These are phyloP conservation scores for Sebastiscus tertius DNA, from an alignment of 2,797 vertebrate genomes.

Conservation along the genomic window DNA sequence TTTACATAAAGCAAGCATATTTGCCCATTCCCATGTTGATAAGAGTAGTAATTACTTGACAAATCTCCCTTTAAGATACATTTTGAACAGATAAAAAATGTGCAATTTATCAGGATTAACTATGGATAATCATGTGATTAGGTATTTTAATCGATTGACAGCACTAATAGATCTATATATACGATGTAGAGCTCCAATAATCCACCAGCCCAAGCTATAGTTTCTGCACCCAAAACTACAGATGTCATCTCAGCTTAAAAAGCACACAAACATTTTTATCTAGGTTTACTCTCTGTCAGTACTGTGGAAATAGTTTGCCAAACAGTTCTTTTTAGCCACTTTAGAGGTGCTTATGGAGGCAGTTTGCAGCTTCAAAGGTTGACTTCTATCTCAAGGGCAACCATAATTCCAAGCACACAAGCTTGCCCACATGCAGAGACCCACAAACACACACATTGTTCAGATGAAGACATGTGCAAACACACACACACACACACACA, in stretches of 20 bases:
- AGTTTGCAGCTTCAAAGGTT: conserved; percentile 68
- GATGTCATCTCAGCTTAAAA: conserved; percentile 32
- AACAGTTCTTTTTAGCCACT: conserved; percentile 47
- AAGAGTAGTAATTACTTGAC: background rate
- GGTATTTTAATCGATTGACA: background rate
- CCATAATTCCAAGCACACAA: conserved; percentile 57
- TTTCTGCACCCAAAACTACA: conserved; percentile 12
- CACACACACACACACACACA: conserved; percentile 10
- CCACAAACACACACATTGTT: background rate
- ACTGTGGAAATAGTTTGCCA: conserved; percentile 36
- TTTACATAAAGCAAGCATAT: background rate
- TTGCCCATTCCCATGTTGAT: background rate
- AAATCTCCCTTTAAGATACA: background rate
- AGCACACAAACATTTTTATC: conserved; percentile 23
- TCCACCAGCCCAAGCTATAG: background rate
- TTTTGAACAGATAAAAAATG: background rate
- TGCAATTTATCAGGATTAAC: background rate
- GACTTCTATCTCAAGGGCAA: conserved; percentile 72
- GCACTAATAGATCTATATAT: background rate
- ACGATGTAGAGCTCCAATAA: conserved; percentile 7
- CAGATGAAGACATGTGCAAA: background rate
- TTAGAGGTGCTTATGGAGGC: conserved; percentile 63
- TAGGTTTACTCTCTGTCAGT: conserved; percentile 28
- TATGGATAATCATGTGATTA: background rate
- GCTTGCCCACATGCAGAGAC: conserved; percentile 33